Evolutionary conservation across 2,113 vertebrate genomes (phyloP).

Genomic region (Bubalus kerabau): DNA sequence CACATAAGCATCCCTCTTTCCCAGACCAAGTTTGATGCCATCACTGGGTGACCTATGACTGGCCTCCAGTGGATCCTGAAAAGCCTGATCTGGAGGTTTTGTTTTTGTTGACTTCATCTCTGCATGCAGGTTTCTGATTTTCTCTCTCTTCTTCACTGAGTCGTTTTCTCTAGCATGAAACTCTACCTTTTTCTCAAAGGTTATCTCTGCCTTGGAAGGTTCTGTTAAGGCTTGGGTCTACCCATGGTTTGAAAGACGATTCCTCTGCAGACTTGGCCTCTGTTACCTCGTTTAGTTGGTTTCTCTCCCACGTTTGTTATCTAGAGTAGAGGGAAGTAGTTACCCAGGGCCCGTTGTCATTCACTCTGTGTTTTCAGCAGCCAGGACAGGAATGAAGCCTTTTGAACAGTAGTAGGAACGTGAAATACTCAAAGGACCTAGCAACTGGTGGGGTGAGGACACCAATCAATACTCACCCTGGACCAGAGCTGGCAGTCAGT

Average conservation of each 20-base stretch:
- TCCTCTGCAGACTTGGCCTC: background rate
- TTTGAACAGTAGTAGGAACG: rapidly evolving
- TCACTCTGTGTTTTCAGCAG: background rate
- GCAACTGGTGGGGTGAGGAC: background rate
- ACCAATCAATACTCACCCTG: background rate
- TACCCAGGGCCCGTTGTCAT: background rate
- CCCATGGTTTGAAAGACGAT: background rate
- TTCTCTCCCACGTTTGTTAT: background rate
- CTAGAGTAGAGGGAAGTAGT: background rate
- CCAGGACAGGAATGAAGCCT: background rate
- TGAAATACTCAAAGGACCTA: background rate
- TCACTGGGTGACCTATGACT: background rate
- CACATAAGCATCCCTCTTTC: background rate
- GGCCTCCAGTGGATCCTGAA: background rate
- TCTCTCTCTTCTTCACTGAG: background rate
- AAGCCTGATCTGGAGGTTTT: background rate
- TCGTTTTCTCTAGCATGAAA: background rate
- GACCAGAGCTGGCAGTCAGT: background rate
- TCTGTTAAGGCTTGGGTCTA: background rate
- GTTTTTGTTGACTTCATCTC: background rate
- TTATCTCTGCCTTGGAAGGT: background rate
- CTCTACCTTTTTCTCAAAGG: background rate
- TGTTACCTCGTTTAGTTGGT: background rate
- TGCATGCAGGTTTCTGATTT: background rate
- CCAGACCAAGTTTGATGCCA: too few relatives aligned